Evolutionary conservation across 2,113 vertebrate species (phyloP).

Genomic region (Gavia stellata): DNA sequence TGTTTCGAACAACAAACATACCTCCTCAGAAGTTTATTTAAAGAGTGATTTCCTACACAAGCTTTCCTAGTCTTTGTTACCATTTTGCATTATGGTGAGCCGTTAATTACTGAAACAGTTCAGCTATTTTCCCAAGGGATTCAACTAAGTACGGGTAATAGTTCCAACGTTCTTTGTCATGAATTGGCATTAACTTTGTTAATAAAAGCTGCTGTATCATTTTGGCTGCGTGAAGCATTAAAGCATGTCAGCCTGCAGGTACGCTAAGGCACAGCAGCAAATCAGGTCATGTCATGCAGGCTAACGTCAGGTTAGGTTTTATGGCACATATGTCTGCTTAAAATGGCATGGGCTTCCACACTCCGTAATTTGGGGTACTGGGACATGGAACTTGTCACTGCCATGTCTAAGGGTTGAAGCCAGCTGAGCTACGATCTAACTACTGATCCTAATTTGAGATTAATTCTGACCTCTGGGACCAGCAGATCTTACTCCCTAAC

Average conservation of each 20-base stretch:
- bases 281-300: not conserved
- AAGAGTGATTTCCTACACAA: conserved; percentile 44
- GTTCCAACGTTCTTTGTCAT: conserved; percentile 30
- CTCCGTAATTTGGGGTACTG: not conserved
- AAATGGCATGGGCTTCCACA: not conserved
- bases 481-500: not conserved
- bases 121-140: conserved; percentile 36
- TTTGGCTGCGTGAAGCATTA: not conserved
- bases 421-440: not conserved
- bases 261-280: not conserved
- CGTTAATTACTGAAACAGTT: conserved; percentile 52
- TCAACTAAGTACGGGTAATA: not conserved
- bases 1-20: conserved; percentile 62
- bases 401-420: not conserved
- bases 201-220: conserved; percentile 11
- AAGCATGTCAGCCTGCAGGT: not conserved
- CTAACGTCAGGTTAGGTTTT: not conserved
- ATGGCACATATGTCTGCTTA: accelerated
- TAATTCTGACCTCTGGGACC: not conserved
- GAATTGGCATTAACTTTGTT: conserved; percentile 55
- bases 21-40: conserved; percentile 53
- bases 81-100: conserved; percentile 54
- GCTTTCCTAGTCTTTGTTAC: conserved; percentile 55
- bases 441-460: not conserved
- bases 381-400: not conserved